Evolutionary conservation across 2,888 invertebrate genomes (phyloP), one percentile per base, ranked within the genome.

Genomic region (Altica lythri): DNA sequence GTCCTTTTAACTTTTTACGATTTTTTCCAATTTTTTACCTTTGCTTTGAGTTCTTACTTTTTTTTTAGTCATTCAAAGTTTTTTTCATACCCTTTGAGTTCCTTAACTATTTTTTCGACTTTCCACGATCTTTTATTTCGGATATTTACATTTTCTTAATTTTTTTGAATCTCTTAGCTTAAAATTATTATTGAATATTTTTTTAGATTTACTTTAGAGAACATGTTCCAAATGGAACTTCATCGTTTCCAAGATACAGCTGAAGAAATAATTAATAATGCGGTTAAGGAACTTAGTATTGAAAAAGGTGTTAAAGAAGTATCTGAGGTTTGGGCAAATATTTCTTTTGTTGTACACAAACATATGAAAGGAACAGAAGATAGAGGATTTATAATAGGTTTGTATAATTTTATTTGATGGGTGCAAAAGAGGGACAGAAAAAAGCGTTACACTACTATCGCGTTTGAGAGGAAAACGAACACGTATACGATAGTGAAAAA

Each of bases 221-320:
- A 94, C 71, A 90, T 95, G 86, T 95, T 95, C 72, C 84, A 88
- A 1, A 95, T 95, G 95, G 89, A 95, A 68, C 77, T 95, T 55
- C 90, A 92, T 67, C 53, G 62, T 1, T 92, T 90, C 70, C 88
- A 89, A 75, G 91, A 92, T 0, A 88, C 89, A 2, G 93, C 93
- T 27, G 89, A 88, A 65, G 86, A 87, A 70, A 94, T 95, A 49
- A 89, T 95, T 17, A 91, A 86, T 61, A 89, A 88, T 72, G 95
- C 95, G 19, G 86, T 91, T 59, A 94, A 94, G 69, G 95, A 95
- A 75, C 78, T 94, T 69, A 84, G 88, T n/a, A 94, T 95, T 66
- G 95, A 95, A 73, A 88, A 87, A 62, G 90, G 91, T 9, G 89
- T 95, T 0, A 86, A 85, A 68, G 90, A 92, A 42, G 85, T 95